Conservation (phyloP, 2,113 vertebrate species). For the Serinus canaria region DNA sequence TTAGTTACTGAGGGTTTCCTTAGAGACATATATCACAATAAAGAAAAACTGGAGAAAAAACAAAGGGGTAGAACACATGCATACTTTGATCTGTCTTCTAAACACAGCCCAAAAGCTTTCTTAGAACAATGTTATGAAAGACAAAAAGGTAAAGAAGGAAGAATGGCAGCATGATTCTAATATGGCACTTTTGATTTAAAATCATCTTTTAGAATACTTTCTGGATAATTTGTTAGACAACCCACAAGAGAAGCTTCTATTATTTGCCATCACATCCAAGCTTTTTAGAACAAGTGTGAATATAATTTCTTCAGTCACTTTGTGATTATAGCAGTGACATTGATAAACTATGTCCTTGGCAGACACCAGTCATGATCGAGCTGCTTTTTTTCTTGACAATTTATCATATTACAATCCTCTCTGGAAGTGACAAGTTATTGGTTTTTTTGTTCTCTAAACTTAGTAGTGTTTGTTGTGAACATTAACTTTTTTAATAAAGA, state of each 20-base stretch:
- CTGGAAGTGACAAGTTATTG: conserved; percentile 73
- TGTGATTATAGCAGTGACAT: conserved; percentile 69
- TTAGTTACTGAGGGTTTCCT: neutral
- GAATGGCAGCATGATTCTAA: neutral
- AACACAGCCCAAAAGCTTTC: neutral
- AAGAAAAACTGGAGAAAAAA: neutral
- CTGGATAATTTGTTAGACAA: neutral
- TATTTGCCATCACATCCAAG: neutral
- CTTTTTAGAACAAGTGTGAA: neutral
- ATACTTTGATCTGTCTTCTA: neutral
- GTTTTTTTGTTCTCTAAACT: conserved; percentile 62
- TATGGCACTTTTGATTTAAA: neutral
- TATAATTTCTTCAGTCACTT: conserved; percentile 29
- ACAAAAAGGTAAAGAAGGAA: neutral
- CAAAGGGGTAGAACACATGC: neutral
- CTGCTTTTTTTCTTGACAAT: conserved; percentile 69
- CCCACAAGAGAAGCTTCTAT: neutral
- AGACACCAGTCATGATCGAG: conserved; percentile 74
- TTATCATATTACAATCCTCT: conserved; percentile 72
- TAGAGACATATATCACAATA: neutral
- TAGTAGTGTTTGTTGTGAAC: conserved; percentile 54
- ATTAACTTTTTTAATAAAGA: conserved; percentile 32
- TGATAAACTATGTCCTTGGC: conserved; percentile 76
- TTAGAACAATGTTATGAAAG: neutral
- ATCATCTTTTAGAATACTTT: neutral